Percentiles rank a stretch among this genome's conserved stretches.
Evolutionary conservation across 2,797 vertebrate species (phyloP).

Genomic region (Apodemus agrarius): DNA sequence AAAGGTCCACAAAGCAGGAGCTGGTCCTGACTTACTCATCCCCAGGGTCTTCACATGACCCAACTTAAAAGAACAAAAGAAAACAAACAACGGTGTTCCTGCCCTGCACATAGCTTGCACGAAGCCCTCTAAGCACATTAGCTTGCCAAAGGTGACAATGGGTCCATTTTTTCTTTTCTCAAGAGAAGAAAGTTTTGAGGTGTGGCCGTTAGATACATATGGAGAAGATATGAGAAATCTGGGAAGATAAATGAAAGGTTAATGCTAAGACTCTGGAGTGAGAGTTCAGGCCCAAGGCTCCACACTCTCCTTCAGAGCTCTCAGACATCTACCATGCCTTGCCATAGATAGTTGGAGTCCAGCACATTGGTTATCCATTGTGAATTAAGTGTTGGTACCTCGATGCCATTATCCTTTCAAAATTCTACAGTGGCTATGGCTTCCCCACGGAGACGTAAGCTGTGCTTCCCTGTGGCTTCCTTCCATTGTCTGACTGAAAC

Average conservation of each 20-base stretch:
- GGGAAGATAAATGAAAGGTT: constrained; percentile 26
- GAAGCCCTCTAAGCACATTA: neutral
- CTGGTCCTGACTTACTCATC: neutral
- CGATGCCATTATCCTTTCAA: neutral
- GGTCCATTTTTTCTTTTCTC: neutral
- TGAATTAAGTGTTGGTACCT: neutral
- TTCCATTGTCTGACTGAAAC: neutral
- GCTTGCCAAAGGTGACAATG: neutral
- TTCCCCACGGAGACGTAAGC: neutral
- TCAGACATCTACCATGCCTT: neutral
- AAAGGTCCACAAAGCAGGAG: neutral
- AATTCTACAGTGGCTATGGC: neutral
- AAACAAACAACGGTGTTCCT: neutral
- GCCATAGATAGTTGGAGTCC: neutral
- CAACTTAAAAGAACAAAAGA: neutral
- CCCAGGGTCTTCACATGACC: neutral
- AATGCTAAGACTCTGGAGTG: neutral
- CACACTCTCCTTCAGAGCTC: neutral
- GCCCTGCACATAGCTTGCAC: too few relatives aligned
- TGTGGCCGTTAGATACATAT: constrained; percentile 6
- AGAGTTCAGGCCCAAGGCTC: neutral
- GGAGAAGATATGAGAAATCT: neutral
- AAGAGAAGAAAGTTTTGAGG: neutral
- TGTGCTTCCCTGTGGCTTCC: neutral
- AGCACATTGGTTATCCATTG: neutral